Evolutionary conservation across 2,888 invertebrate genomes (phyloP).

Genomic region (Parnassius apollo): DNA sequence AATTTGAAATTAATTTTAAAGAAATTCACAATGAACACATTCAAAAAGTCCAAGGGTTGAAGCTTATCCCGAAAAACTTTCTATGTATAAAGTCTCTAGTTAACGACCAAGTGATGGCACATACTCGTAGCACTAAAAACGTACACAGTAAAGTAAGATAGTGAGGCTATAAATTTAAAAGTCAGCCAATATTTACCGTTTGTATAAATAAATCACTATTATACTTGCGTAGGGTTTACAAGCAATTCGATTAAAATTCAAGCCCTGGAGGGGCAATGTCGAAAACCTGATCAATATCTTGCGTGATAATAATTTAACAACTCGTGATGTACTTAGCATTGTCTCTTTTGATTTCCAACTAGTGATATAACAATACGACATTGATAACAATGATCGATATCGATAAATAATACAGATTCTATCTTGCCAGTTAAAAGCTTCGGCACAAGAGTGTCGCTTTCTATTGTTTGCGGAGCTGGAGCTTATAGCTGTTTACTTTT

Average conservation of each 20-base stretch:
- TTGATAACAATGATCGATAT: constrained; percentile 25
- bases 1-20: too few relatives aligned
- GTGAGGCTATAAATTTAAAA: constrained; percentile 19
- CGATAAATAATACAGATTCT: constrained; percentile 27
- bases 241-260: constrained; percentile 25
- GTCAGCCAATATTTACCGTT: constrained; percentile 16
- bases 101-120: too few relatives aligned
- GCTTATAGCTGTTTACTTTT: constrained; percentile 18
- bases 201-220: constrained; percentile 14
- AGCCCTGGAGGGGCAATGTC: constrained; percentile 16
- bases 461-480: constrained; percentile 21
- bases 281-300: constrained; percentile 26
- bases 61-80: too few relatives aligned
- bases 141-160: neutral
- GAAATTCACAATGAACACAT: too few relatives aligned
- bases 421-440: constrained; percentile 22
- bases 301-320: constrained; percentile 27
- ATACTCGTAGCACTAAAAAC: too few relatives aligned
- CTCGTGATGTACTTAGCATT: constrained; percentile 25
- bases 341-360: constrained; percentile 24
- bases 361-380: constrained; percentile 25
- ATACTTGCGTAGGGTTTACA: constrained; percentile 18
- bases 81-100: too few relatives aligned
- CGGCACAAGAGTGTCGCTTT: constrained; percentile 22
- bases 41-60: too few relatives aligned